Base-by-base conservation (phyloP, 30 jellyfish, hydroid and myxozoan species). In the Aurelia aurita complex sp. Pacific region DNA sequence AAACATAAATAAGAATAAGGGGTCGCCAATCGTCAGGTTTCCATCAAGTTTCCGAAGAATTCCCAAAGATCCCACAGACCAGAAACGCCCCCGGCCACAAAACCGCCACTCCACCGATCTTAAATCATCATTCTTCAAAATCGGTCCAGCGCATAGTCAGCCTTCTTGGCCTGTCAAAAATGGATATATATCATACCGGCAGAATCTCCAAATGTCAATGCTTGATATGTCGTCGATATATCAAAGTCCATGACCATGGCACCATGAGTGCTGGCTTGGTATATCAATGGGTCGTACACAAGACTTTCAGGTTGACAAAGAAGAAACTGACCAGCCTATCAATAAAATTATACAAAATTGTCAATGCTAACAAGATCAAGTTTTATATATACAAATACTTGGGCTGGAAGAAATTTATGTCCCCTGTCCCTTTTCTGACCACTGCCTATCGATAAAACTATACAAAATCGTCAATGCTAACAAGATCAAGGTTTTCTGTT, bases 291-390 rank as follows among this genome's bases (percentile, higher is more conserved):
- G 52, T 95, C 97, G 69, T 85, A 81, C 52, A 90, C 89, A 42
- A 95, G 90, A 67, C 97, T 90, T 42, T 90, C 97, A 5, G 99
- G 99, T 85, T 95, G 99, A 64, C 99, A 95, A 15, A 95, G 74
- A 64, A 95, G 68, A 69, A 88, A 95, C 53, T 95, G 96, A 29
- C 99, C 99, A 81, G 67, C 88, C 99, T 95, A 75, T 10, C 6
- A 50, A 51, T 10, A 36, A 42, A 43, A 40, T 18, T 18, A 23
- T 14, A 17, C 32, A 60, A 54, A 2, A 38, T 16, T 38, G 18
- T 34, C 15, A 61, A 77, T 4, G 32, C 57, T 46, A 46, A 46
- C 15, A 46, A 46, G 57, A 14, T 13, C 15, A 46, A 46, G 14
- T 46, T 46, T 46, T 46, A 46, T 46, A 2, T 0, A 46, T 2